Base-by-base conservation (phyloP, 2,888 invertebrate species). In the Tinea pellionella region DNA sequence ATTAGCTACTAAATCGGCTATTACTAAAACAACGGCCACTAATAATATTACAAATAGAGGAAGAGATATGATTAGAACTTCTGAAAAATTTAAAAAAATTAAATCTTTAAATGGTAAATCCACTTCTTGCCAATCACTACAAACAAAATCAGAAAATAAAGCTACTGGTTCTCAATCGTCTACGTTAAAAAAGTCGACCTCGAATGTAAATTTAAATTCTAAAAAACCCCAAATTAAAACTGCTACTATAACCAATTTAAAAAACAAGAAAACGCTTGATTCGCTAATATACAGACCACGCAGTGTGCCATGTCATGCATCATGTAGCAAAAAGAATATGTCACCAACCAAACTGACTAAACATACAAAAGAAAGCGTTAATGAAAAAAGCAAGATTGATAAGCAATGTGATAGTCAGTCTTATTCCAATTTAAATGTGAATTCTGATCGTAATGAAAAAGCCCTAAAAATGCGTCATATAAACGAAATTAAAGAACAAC, bases 401-500 rank as follows among this genome's bases (percentile, higher is more conserved):
- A 43, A n/a, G n/a, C n/a, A 18, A n/a, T 18, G 19, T 53, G n/a
- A 13, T 18, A 24, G 24, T 53, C 15, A 8, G 8, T 15, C n/a
- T 61, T 67, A 67, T 15, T 72, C 67, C 47, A 67, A 73, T 61
- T 72, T 12, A 41, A 47, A 74, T 61, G 75, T 71, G 60, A 77
- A 78, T 68, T 70, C 67, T 6, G 80, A 81, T 61, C 88, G 87
- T 15, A 89, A 89, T 59, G 7, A 70, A 71, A 59, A 66, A 81
- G 65, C 62, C 69, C 64, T 78, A 19, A 18, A 12, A 18, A 53
- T n/a, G 9, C 8, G 16, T 15, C 47, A 47, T 64, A 65, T 69
- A 12, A 89, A 89, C 61, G 89, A 90, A 61, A 87, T 91, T 19
- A 87, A 85, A 65, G 80, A 82, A 64, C 90, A 90, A 60, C 90